Base-by-base conservation (phyloP, 1,140 invertebrate species). In the Geopemphigus sp. region DNA sequence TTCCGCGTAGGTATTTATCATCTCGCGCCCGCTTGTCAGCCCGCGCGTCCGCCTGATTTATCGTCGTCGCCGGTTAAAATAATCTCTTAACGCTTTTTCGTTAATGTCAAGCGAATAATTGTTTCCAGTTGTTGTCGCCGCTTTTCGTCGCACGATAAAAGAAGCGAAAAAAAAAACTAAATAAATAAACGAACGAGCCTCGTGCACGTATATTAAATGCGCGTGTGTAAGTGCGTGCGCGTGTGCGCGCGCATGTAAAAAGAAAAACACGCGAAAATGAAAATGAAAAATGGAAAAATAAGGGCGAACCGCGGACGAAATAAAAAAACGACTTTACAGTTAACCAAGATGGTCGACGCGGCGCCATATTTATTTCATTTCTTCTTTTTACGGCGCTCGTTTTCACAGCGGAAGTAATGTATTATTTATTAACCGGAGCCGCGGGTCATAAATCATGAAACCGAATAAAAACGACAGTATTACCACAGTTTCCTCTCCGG, bases 401-500 rank as follows among this genome's bases (percentile, higher is more conserved):
- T 78, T 78, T 78, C 74, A 45, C 74, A 61, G 45, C 74, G 74
- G 57, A 78, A 39, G 74, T 78, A 45, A 78, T 78, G 74, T 78
- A 78, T 78, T 78, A 78, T 78, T 78, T 78, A 78, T 78, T 63
- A 78, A 78, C 74, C 73, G 73, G 73, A 76, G 54, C 56, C 74
- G 74, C 57, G 74, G 57, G 57, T 61, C 56, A 61, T 78, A 78
- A 78, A 78, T 78, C 74, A 78, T 78, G 45, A 76, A 76, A 78
- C 74, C 74, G 57, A 63, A 78, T 78, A 78, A 63, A 78, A 78
- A 63, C 74, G 74, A 61, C 72, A 45, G 53, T 63, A 63, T 78
- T 61, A 63, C 74, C 74, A 54, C 74, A 26, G 32, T 78, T 78
- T 78, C 56, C 56, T 61, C 56, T 61, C 56, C 57, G 74, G 74